Evolutionary conservation across 1,140 invertebrate species (phyloP).

Genomic region (Coenobita brevimanus): DNA sequence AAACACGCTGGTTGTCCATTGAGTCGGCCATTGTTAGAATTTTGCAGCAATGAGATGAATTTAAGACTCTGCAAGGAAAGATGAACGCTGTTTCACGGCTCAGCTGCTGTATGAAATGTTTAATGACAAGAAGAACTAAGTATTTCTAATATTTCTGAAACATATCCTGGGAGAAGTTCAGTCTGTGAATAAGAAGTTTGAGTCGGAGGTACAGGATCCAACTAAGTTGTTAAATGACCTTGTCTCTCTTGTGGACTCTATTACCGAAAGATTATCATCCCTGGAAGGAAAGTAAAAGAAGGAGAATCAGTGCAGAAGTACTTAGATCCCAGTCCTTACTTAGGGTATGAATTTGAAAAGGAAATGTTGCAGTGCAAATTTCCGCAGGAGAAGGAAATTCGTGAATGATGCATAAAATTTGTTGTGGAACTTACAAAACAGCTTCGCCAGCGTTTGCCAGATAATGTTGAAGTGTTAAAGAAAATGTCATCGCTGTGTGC

Average conservation of each 20-base stretch:
- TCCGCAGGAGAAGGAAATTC: too few relatives aligned
- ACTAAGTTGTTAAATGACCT: conserved; percentile 65
- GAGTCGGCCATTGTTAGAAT: too few relatives aligned
- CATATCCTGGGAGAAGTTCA: too few relatives aligned
- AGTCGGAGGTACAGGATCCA: too few relatives aligned
- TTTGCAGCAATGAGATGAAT: conserved; percentile 72
- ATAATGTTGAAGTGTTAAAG: not conserved
- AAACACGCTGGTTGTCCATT: too few relatives aligned
- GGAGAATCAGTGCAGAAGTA: not conserved
- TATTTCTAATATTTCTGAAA: too few relatives aligned
- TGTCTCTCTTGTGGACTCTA: conserved; percentile 37
- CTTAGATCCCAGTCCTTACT: conserved; percentile 19
- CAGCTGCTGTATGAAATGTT: too few relatives aligned
- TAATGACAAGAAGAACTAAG: too few relatives aligned
- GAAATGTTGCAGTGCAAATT: too few relatives aligned
- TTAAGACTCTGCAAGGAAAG: conserved; percentile 70
- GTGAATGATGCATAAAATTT: not conserved
- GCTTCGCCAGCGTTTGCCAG: conserved; percentile 2
- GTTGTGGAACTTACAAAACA: not conserved
- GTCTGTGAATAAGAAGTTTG: too few relatives aligned
- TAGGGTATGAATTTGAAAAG: conserved; percentile 21
- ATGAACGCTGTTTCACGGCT: conserved; percentile 69
- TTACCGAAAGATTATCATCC: conserved; percentile 54
- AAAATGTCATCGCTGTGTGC: not conserved
- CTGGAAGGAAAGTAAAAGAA: not conserved